phyloP scores from a whole-genome alignment of 2,113 vertebrate species.

The Rissa tridactyla region DNA sequence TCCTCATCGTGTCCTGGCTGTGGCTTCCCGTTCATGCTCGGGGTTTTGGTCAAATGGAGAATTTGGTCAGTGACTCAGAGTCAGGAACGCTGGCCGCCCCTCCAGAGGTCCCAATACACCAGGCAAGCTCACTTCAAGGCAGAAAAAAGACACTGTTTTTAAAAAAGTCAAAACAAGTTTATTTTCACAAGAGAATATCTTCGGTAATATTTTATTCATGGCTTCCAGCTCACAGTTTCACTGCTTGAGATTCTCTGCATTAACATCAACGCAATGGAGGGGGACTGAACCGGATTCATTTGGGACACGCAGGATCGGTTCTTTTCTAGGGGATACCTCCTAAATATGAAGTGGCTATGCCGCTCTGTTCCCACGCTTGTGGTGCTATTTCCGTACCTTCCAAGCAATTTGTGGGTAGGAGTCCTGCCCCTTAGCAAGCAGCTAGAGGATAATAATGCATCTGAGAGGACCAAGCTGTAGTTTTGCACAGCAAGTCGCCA shows the following conservation, averaged over 20 bases:
- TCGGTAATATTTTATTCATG: constrained; percentile 5
- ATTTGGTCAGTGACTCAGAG: neutral
- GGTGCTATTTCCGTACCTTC: constrained; percentile 7
- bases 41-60: neutral
- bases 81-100: neutral
- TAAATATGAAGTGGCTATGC: neutral
- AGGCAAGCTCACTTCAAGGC: neutral
- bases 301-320: neutral
- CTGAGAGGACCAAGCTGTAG: neutral
- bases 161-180: neutral
- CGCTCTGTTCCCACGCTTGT: neutral
- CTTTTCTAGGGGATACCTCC: neutral
- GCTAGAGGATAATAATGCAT: neutral
- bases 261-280: neutral
- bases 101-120: neutral
- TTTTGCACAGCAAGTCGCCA: neutral
- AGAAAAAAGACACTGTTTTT: neutral
- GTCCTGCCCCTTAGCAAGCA: constrained; percentile 7
- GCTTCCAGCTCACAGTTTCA: neutral
- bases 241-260: neutral
- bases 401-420: neutral
- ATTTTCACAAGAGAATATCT: neutral
- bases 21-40: neutral
- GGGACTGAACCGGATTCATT: neutral
- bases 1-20: neutral